These are phyloP conservation scores for Muntiacus reevesi DNA, from an alignment of 2,113 vertebrate genomes.

Conservation along the genomic window DNA sequence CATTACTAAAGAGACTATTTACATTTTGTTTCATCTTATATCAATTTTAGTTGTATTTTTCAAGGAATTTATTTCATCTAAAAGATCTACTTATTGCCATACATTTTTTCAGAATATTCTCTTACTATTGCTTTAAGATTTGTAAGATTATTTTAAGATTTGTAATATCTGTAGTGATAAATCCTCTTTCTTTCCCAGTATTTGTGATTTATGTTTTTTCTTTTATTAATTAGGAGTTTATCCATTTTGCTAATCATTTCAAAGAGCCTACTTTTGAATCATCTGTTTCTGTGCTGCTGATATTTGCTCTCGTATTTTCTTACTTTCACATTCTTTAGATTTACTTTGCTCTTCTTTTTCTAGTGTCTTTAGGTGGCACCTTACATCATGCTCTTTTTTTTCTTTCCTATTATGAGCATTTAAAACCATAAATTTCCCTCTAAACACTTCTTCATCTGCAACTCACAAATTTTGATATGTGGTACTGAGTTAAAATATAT, in stretches of 20 bases:
- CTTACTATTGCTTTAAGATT: background rate
- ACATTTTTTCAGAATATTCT: background rate
- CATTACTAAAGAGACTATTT: background rate
- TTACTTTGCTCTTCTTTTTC: slow-evolving; percentile 30
- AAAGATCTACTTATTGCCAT: background rate
- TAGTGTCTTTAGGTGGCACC: background rate
- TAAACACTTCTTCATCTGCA: background rate
- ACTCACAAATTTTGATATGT: background rate
- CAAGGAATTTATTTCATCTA: background rate
- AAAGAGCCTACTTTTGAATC: background rate
- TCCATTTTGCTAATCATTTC: background rate
- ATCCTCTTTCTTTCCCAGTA: background rate
- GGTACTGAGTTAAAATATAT: background rate
- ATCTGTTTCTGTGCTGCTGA: background rate
- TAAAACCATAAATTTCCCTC: background rate
- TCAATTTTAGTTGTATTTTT: background rate
- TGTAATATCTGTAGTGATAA: background rate
- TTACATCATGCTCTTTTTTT: background rate
- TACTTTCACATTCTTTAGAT: background rate
- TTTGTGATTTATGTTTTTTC: background rate
- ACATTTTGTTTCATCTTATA: background rate
- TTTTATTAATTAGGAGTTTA: background rate
- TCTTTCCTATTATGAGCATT: background rate
- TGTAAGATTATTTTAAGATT: background rate
- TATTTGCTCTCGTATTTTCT: background rate